Conservation (phyloP, 1,140 invertebrate genomes). For the Drosophila sproati region DNA sequence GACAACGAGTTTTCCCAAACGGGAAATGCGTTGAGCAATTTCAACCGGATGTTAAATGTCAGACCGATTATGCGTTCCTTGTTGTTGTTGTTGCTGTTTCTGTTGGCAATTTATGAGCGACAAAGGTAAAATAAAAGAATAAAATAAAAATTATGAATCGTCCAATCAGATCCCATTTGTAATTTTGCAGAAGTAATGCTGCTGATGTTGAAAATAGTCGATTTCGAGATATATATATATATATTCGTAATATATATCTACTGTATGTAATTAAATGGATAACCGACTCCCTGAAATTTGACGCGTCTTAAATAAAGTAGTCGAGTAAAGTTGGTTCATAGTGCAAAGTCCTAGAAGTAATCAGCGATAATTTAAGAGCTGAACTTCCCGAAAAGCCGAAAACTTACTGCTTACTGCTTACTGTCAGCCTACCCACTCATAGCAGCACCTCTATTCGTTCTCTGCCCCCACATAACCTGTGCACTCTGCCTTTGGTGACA, state of each 20-base stretch:
- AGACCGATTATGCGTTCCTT: slow-evolving; percentile 45
- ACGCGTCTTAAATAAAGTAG: not conserved
- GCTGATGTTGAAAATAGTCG: not conserved
- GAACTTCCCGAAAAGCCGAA: slow-evolving; percentile 8
- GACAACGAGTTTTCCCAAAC: slow-evolving; percentile 18
- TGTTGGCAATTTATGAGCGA: slow-evolving; percentile 63
- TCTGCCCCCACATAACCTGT: not conserved
- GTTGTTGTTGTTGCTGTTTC: slow-evolving; percentile 33
- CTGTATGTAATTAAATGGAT: too few species aligned
- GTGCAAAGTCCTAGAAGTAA: slow-evolving; percentile 10
- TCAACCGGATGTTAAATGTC: slow-evolving; percentile 77
- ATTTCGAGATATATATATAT: not conserved
- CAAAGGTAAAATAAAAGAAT: slow-evolving; percentile 46
- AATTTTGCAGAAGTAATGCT: not conserved
- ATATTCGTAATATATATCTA: too few species aligned
- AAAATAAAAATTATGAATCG: slow-evolving; percentile 49
- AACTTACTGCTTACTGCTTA: slow-evolving; percentile 2
- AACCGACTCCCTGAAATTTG: not conserved
- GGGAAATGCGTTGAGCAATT: slow-evolving; percentile 74
- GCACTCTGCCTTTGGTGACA: not conserved
- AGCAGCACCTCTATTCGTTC: not conserved
- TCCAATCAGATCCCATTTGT: slow-evolving; percentile 24
- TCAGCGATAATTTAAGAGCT: slow-evolving; percentile 20
- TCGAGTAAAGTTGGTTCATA: not conserved
- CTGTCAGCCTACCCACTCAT: not conserved